Percentiles rank a stretch among this genome's conserved stretches.
Evolutionary conservation across 2,888 invertebrate genomes (phyloP).

Genomic region (Phengaris alcon): DNA sequence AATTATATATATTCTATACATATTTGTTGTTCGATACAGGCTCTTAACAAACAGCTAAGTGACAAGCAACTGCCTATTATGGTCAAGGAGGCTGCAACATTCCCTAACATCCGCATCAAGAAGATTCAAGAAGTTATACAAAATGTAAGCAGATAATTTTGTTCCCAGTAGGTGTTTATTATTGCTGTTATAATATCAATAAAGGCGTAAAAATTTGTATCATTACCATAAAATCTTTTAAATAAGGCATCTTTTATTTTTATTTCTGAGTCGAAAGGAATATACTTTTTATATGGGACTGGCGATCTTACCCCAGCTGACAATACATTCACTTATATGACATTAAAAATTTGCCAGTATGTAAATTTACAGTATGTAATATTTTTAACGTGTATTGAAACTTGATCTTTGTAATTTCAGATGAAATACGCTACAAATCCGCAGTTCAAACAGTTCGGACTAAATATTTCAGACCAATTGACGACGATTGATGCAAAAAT

Average conservation of each 20-base stretch:
- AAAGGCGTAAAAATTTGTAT: too few species aligned
- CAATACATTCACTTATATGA: too few species aligned
- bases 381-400: not conserved
- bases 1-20: not conserved
- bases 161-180: not conserved
- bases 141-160: constrained; percentile 60
- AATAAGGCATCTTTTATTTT: too few species aligned
- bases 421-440: constrained; percentile 63
- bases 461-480: constrained; percentile 87
- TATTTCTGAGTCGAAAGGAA: too few species aligned
- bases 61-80: constrained; percentile 91
- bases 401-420: constrained; percentile 44
- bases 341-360: too few species aligned
- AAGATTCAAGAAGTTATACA: constrained; percentile 86
- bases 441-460: constrained; percentile 87
- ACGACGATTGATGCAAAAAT: constrained; percentile 88
- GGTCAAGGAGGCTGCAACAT: constrained; percentile 92
- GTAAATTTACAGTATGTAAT: too few species aligned
- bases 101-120: constrained; percentile 85
- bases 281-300: too few species aligned
- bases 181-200: not conserved
- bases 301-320: too few species aligned
- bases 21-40: constrained; percentile 45
- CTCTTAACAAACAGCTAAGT: constrained; percentile 85
- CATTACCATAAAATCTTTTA: too few species aligned